Evolutionary conservation across 2,113 vertebrate genomes (phyloP).

Genomic region (Pelecanus crispus): DNA sequence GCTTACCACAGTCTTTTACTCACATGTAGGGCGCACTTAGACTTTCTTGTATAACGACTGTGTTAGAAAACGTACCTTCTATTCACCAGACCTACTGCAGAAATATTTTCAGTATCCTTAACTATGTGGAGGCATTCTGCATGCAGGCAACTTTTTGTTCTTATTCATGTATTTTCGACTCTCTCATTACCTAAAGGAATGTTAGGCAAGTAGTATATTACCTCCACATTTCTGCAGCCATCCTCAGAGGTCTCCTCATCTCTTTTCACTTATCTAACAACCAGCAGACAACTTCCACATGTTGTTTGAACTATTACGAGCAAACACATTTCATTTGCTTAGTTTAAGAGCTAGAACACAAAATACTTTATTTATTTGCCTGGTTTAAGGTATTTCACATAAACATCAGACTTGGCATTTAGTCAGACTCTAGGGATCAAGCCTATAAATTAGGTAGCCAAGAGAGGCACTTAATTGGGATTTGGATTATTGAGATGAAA

Average conservation of each 20-base stretch:
- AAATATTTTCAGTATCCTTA: not conserved
- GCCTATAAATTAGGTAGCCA: slow-evolving; percentile 1
- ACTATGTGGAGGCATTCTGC: not conserved
- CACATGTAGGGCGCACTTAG: not conserved
- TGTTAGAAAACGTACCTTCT: not conserved
- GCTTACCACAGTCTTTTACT: not conserved
- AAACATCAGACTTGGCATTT: not conserved
- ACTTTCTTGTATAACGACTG: not conserved
- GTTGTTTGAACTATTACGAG: not conserved
- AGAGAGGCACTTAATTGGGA: not conserved
- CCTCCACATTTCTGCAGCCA: not conserved
- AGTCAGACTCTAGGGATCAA: not conserved
- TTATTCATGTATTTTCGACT: not conserved
- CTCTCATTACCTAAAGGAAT: not conserved
- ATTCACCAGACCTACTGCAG: not conserved
- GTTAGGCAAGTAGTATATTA: not conserved
- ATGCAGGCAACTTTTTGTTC: not conserved
- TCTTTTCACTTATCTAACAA: not conserved
- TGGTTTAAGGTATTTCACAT: slow-evolving; percentile 20
- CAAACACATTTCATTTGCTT: not conserved
- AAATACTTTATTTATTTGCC: not conserved
- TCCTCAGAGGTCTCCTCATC: not conserved
- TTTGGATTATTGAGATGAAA: slow-evolving; percentile 21
- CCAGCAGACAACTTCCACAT: not conserved
- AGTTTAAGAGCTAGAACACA: not conserved